Base-by-base conservation (phyloP, 2,888 invertebrate species). In the Entomobrya multifasciata region DNA sequence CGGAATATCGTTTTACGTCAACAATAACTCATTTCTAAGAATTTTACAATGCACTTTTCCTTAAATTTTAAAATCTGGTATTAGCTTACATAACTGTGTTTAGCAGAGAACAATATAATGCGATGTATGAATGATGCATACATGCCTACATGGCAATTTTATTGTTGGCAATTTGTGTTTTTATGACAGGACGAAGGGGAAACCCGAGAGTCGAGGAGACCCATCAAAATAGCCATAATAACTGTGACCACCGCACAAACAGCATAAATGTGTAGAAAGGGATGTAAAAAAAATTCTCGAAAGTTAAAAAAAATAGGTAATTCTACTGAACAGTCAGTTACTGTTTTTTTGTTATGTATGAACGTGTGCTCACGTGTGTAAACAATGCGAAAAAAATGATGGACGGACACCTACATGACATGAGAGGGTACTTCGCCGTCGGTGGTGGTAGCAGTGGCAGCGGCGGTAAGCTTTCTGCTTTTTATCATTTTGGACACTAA, bases 401-500 rank as follows among this genome's bases (percentile, higher is more conserved):
- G 62, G 36, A 65, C 62, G 62, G 36, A 36, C 36, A 65, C n/a
- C n/a, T 65, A 60, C 27, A 60, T 13, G 25, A 60, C 60, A 60
- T 1, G 57, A 57, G 36, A 36, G 44, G 17, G 62, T 65, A 65
- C 36, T 36, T 65, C 62, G 36, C 36, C 36, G 36, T 36, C 36
- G 62, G 62, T 65, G 62, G 62, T 65, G 36, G 62, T 11, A 36
- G 62, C 36, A 17, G 47, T 36, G 22, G 36, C 27, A 44, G 57
- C 44, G 25, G 41, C 27, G 22, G 55, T 60, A 11, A 60, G 25
- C 15, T 60, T 60, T 27, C 27, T 60, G 6, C 17, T 65, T 65
- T 65, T 60, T 60, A 60, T 60, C 60, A 60, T 60, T 36, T 79
- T 79, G 52, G 79, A 79, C 79, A 52, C 41, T 79, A 79, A 79